Evolutionary conservation across 2,113 vertebrate genomes (phyloP).

Genomic region (Toxotes jaculatrix): DNA sequence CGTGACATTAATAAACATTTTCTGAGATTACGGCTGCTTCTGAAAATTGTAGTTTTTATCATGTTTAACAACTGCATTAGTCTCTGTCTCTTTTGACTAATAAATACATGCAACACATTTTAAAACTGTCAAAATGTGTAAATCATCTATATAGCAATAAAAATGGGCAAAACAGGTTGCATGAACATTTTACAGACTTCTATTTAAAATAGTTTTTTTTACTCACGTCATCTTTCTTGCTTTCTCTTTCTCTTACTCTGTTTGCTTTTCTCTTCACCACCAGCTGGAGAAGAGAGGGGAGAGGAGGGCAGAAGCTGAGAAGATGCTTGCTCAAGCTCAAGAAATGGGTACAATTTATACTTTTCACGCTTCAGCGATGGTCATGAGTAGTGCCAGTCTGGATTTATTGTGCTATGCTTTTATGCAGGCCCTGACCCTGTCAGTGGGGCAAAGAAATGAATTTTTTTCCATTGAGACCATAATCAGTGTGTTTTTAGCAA

Average conservation of each 20-base stretch:
- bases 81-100: too few relatives aligned
- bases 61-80: too few relatives aligned
- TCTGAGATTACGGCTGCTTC: too few relatives aligned
- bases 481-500: neutral
- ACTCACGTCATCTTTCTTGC: neutral
- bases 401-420: neutral
- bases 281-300: constrained; percentile 91
- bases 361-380: neutral
- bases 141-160: too few relatives aligned
- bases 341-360: constrained; percentile 81
- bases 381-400: neutral
- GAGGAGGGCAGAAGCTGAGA: constrained; percentile 93
- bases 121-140: too few relatives aligned
- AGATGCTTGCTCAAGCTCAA: constrained; percentile 91
- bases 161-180: too few relatives aligned
- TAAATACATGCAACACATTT: too few relatives aligned
- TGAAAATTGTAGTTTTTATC: too few relatives aligned
- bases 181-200: too few relatives aligned
- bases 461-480: too few relatives aligned
- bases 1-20: neutral
- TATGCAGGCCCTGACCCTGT: neutral
- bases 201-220: neutral
- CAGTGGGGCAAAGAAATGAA: too few relatives aligned
- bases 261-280: neutral
- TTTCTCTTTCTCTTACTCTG: neutral